Base-by-base conservation (phyloP, 2,113 vertebrate species). In the Pseudolaguvia tuberculata region DNA sequence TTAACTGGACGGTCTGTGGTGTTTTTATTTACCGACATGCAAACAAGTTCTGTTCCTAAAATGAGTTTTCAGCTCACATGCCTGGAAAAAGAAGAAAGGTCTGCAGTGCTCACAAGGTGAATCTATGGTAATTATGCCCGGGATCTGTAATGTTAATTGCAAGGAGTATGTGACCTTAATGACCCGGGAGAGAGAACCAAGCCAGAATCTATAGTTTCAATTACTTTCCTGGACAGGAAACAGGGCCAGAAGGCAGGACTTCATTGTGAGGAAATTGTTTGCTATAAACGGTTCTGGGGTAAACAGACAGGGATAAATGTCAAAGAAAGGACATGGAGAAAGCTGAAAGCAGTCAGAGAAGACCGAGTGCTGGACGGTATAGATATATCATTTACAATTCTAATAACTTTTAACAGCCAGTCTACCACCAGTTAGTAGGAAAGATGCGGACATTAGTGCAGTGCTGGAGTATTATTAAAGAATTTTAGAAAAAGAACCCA, bases 171-270 rank as follows among this genome's bases (percentile, higher is more conserved):
- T 62, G 75, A 71, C 73, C 69, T 69, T 75, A 74, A 70, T 74
- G 63, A 78, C 61, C 48, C 70, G 25, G 52, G 70, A 77, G 48
- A 72, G 61, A 1, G 67, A 52, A 27, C 53, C 51, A 61, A 67
- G 72, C 79, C 79, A 78, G 59, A 81, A 81, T 75, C 79, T 81
- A 80, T 80, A 81, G 79, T 72, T 81, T 81, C 76, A 76, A 78
- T 81, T 81, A 78, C 59, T 42, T 50, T 50, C 35, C 35, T 17
- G 70, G 69, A 78, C 48, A 31, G 58, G 61, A 68, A 53, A 50
- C 59, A 61, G 72, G 65, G 47, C 45, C 47, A 68, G 72, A 29
- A 72, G 72, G 68, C 68, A 81, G 62, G 62, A 65, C 61, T 75
- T 68, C 50, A 68, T 56, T 55, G 67, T 56, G 61, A 72, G 53